Evolutionary conservation across 1,140 invertebrate genomes (phyloP).

Genomic region (Maniola jurtina): DNA sequence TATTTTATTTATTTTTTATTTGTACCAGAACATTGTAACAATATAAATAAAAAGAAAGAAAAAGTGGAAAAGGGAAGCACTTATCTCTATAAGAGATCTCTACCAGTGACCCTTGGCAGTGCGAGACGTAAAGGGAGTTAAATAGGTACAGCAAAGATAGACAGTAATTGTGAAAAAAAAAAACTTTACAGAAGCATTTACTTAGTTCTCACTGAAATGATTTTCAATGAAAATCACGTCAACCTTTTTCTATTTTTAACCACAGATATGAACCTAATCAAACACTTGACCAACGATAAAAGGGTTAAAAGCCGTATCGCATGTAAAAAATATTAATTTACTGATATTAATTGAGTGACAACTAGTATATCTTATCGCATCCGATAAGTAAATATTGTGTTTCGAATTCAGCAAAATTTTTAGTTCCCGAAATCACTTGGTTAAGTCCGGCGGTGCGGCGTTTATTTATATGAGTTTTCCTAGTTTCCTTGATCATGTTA

Average conservation of each 20-base stretch:
- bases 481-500: neutral
- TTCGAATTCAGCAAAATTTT: constrained; percentile 5
- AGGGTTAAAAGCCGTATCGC: constrained; percentile 43
- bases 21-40: too few relatives aligned
- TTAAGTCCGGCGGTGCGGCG: neutral
- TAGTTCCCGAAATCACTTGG: neutral
- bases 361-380: constrained; percentile 47
- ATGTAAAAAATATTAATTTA: constrained; percentile 49
- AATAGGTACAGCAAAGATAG: too few relatives aligned
- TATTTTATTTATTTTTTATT: too few relatives aligned
- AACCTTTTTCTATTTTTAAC: constrained; percentile 15
- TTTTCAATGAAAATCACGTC: constrained; percentile 12
- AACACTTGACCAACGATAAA: constrained; percentile 35
- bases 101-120: too few relatives aligned
- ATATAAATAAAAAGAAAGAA: too few relatives aligned
- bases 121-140: too few relatives aligned
- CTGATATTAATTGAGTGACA: constrained; percentile 55
- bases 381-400: constrained; percentile 24
- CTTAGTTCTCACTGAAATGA: too few relatives aligned
- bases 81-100: too few relatives aligned
- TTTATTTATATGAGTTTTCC: neutral
- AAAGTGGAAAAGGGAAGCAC: too few relatives aligned
- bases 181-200: too few relatives aligned
- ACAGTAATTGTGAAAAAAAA: too few relatives aligned
- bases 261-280: constrained; percentile 16